Conservation (phyloP, 2,888 invertebrate genomes). For the Cryptosula pallasiana region DNA sequence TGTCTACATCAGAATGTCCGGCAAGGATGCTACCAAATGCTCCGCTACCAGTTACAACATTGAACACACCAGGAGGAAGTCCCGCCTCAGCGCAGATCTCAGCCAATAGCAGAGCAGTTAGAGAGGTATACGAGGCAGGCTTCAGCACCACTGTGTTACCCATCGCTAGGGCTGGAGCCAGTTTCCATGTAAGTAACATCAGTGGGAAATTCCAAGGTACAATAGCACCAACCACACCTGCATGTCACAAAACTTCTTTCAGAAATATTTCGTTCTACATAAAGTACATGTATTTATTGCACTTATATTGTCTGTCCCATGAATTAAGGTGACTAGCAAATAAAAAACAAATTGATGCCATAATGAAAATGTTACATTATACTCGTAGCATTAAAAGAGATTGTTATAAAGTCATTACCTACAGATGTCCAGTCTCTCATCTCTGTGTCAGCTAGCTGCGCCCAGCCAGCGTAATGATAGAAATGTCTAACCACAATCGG, state of each 20-base stretch:
- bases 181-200: conserved; percentile 55
- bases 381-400: too few relatives aligned
- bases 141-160: conserved; percentile 57
- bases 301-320: too few relatives aligned
- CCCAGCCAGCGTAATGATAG: conserved; percentile 58
- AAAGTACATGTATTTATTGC: too few relatives aligned
- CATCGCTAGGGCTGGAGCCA: conserved; percentile 57
- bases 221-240: conserved; percentile 55
- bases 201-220: conserved; percentile 56
- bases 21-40: conserved; percentile 48
- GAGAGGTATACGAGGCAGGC: conserved; percentile 53
- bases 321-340: too few relatives aligned
- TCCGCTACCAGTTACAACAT: conserved; percentile 52
- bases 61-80: conserved; percentile 55
- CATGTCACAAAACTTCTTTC: neutral
- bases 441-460: conserved; percentile 51
- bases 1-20: conserved; percentile 47
- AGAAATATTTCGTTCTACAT: too few relatives aligned
- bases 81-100: conserved; percentile 57
- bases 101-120: conserved; percentile 54
- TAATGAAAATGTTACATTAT: too few relatives aligned
- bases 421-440: conserved; percentile 53
- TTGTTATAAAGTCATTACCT: conserved; percentile 48
- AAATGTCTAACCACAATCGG: conserved; percentile 56
- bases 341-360: too few relatives aligned